phyloP scores from a whole-genome alignment of 1,140 invertebrate species.

The Musca vetustissima region DNA sequence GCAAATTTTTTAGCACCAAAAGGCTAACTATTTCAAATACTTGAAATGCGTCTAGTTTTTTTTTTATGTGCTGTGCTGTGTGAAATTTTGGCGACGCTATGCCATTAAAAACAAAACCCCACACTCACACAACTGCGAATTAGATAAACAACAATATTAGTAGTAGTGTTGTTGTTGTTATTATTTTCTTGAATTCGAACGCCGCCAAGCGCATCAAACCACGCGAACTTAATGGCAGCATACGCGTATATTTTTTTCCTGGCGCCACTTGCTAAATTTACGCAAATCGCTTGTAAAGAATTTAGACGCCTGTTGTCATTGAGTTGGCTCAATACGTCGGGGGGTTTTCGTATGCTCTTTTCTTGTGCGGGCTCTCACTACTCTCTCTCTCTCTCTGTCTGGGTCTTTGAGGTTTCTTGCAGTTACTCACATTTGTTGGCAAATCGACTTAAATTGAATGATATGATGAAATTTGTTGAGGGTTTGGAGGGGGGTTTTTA shows the following conservation, averaged over 20 bases:
- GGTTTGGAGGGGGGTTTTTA: too few relatives aligned
- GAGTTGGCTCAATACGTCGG: too few relatives aligned
- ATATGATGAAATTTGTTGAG: too few relatives aligned
- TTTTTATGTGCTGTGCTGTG: too few relatives aligned
- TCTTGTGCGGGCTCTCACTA: neutral
- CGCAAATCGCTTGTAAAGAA: constrained; percentile 52
- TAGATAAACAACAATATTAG: neutral
- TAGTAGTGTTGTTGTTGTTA: neutral
- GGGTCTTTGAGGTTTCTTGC: too few relatives aligned
- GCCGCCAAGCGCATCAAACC: neutral
- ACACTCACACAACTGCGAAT: neutral
- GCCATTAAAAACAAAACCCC: neutral
- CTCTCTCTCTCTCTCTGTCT: neutral
- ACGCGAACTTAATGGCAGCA: constrained; percentile 39
- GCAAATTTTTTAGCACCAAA: constrained; percentile 32
- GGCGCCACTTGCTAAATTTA: constrained; percentile 54
- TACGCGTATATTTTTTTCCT: constrained; percentile 54
- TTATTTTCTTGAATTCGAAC: neutral
- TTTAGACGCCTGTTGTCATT: constrained; percentile 39
- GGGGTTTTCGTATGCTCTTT: too few relatives aligned
- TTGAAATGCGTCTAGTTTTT: constrained; percentile 5
- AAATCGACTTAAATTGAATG: too few relatives aligned
- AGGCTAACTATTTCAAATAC: constrained; percentile 30
- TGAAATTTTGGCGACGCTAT: constrained; percentile 13
- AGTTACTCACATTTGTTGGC: too few relatives aligned